phyloP scores from a whole-genome alignment of 2,797 vertebrate genomes.

The Urosaurus nigricauda region DNA sequence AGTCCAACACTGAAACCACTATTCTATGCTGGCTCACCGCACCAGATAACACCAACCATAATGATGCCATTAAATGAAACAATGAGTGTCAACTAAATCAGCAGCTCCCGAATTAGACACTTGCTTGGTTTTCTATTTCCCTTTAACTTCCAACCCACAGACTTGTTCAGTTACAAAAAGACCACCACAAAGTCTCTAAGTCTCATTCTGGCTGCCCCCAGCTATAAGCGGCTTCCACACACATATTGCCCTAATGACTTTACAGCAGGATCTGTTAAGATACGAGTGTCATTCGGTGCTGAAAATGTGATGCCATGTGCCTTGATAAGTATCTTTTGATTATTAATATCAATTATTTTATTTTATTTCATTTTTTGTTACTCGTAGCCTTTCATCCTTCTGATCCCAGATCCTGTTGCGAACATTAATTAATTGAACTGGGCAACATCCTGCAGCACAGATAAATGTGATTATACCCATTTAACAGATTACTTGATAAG shows the following conservation, averaged over 20 bases:
- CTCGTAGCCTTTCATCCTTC: constrained; percentile 9
- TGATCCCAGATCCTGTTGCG: neutral
- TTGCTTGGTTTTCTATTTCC: too few relatives aligned
- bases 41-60: too few relatives aligned
- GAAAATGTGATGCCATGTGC: constrained; percentile 9
- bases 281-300: constrained; percentile 20
- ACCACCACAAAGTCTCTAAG: neutral
- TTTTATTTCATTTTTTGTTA: constrained; percentile 11
- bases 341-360: constrained; percentile 23
- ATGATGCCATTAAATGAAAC: too few relatives aligned
- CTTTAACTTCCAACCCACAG: neutral
- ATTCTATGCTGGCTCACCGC: too few relatives aligned
- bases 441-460: neutral
- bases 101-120: neutral
- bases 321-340: constrained; percentile 22
- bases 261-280: neutral
- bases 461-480: constrained; percentile 43
- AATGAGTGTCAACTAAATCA: too few relatives aligned
- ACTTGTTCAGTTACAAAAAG: neutral
- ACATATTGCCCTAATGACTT: neutral
- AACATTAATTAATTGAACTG: constrained; percentile 34
- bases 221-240: neutral
- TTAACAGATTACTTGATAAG: constrained; percentile 43
- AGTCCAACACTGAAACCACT: too few relatives aligned
- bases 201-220: too few relatives aligned